phyloP scores from a whole-genome alignment of 2,797 vertebrate genomes.

The Leptoclinus maculatus region DNA sequence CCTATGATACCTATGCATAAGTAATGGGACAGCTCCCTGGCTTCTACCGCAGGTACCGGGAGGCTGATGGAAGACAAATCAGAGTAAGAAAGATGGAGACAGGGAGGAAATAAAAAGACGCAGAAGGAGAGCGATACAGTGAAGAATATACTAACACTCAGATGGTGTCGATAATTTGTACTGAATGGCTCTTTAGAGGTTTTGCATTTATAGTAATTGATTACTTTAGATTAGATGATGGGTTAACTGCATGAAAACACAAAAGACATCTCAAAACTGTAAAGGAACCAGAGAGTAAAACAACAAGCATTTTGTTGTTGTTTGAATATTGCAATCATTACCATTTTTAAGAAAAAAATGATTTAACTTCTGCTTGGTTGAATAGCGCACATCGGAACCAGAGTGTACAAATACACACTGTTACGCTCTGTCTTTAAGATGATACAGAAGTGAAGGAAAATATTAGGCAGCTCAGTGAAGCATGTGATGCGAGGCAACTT shows the following conservation, averaged over 20 bases:
- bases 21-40: constrained; percentile 81
- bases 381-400: neutral
- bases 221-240: constrained; percentile 20
- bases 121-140: constrained; percentile 41
- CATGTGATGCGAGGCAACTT: constrained; percentile 71
- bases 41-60: constrained; percentile 55
- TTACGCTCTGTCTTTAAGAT: constrained; percentile 45
- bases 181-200: constrained; percentile 3
- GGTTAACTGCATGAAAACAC: neutral
- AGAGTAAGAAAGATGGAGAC: constrained; percentile 66
- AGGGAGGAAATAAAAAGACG: constrained; percentile 66
- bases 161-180: constrained; percentile 45
- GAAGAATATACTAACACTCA: constrained; percentile 56
- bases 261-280: neutral
- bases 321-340: neutral
- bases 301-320: neutral
- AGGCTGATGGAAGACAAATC: constrained; percentile 78
- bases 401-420: constrained; percentile 10
- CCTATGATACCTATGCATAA: constrained; percentile 90
- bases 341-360: neutral
- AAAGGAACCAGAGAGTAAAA: neutral
- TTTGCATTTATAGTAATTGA: constrained; percentile 25
- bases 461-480: constrained; percentile 76
- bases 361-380: neutral
- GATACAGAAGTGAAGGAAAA: constrained; percentile 55